Percentiles rank a stretch among this genome's conserved stretches.
Conservation (phyloP, 2,113 vertebrate species). For the Romanogobio albipinnatus region DNA sequence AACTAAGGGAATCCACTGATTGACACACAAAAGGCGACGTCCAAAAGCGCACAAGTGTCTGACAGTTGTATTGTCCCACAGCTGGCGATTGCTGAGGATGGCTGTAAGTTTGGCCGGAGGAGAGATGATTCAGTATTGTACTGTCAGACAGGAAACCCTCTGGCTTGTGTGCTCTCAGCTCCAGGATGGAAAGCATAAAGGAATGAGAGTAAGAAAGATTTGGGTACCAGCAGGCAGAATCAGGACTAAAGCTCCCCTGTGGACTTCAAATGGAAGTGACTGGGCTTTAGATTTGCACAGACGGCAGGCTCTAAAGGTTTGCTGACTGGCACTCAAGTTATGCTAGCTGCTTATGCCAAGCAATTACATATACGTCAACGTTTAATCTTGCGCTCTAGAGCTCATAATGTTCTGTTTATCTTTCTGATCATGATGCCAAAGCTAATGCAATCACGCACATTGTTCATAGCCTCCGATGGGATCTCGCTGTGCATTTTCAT, state of each 20-base stretch:
- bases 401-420: constrained; percentile 15
- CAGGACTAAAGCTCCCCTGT: constrained; percentile 21
- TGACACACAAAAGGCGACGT: constrained; percentile 19
- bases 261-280: constrained; percentile 25
- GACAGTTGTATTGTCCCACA: background rate
- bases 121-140: constrained; percentile 27
- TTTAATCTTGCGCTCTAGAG: constrained; percentile 23
- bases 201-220: constrained; percentile 6
- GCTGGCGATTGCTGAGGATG: background rate
- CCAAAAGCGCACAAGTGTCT: background rate
- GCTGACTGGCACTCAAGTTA: constrained; percentile 3
- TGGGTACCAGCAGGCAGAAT: constrained; percentile 29
- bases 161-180: constrained; percentile 4
- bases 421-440: background rate
- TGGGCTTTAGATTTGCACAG: background rate
- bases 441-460: constrained; percentile 25
- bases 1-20: background rate
- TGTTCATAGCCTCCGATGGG: constrained; percentile 6
- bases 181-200: constrained; percentile 23
- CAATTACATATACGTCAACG: constrained; percentile 4
- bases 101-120: background rate
- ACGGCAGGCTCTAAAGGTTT: background rate
- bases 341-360: constrained; percentile 9
- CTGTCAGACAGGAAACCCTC: constrained; percentile 25
- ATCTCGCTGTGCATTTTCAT: constrained; percentile 2